phyloP scores from a whole-genome alignment of 2,888 invertebrate species.

The Leucophora obtusa region DNA sequence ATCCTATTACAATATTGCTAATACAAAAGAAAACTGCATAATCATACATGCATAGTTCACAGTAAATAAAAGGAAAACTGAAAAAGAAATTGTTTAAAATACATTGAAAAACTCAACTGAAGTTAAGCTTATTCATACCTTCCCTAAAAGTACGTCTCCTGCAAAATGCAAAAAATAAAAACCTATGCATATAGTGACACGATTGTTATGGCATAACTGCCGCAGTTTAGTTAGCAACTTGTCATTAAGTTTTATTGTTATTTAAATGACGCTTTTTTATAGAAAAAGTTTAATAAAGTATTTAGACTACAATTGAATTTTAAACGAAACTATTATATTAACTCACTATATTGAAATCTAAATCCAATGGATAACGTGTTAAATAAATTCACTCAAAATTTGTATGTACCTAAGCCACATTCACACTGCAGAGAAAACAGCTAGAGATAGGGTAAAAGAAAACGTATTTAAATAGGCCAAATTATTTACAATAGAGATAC shows the following conservation, averaged over 20 bases:
- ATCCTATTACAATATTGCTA: neutral
- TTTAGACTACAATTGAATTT: neutral
- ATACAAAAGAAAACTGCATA: neutral
- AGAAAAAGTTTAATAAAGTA: neutral
- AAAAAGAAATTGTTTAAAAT: neutral
- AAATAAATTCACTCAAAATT: too few species aligned
- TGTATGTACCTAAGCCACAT: too few species aligned
- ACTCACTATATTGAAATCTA: neutral
- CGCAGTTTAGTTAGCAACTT: conserved; percentile 64
- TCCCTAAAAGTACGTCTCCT: neutral
- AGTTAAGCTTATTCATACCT: neutral
- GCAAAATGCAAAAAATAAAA: conserved; percentile 6
- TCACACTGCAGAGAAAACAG: too few species aligned
- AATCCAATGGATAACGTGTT: neutral
- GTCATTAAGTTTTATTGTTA: conserved; percentile 76
- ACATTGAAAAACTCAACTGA: neutral
- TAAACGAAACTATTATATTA: conserved; percentile 3
- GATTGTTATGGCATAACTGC: conserved; percentile 62
- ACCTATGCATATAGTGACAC: conserved; percentile 46
- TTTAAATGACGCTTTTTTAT: conserved; percentile 72
- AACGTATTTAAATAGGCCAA: too few species aligned
- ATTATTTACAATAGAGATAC: too few species aligned
- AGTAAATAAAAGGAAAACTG: neutral
- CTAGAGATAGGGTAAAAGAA: too few species aligned
- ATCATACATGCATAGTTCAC: neutral